Evolutionary conservation across 2,888 invertebrate species (phyloP), one percentile per base, ranked within the genome.

Genomic region (Zygaena filipendulae): DNA sequence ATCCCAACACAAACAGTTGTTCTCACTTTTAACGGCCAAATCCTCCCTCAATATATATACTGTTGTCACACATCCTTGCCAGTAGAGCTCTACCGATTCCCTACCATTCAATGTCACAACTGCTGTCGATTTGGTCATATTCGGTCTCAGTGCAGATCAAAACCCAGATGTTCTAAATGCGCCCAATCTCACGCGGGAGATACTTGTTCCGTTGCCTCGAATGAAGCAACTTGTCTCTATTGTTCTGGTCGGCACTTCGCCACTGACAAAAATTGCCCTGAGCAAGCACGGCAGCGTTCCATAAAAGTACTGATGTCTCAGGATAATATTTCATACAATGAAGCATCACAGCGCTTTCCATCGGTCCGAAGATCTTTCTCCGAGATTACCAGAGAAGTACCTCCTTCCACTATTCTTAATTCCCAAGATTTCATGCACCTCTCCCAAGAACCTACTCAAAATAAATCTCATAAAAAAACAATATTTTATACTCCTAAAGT

Each of bases 51-150:
- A 1, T 23, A 16, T n/a, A 11, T 38, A 4, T 40, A 10, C n/a
- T 30, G 19, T 7, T 37, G 9, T 7, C 23, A 32, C 13, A 28
- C 19, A 1, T 25, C 33, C 2, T 6, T 38, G 0, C 24, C 27
- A 3, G 39, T 42, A 0, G 36, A 36, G n/a, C 11, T 13, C 8
- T 36, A 40, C 4, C 14, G 11, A 9, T 19, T 35, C 3, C 41
- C 43, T 0, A 40, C 37, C 3, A 39, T 41, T 2, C 37, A 36
- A 10, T 42, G 40, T 12, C 11, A 21, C 1, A 35, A 30, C 2
- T 47, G 43, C 18, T 45, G 42, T 13, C 26, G 39, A 1, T 47
- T 36, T 28, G 47, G 44, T 2, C 45, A 45, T 11, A 28, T 33
- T 2, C 35, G 34, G 16, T 11, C 27, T 2, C 36, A 40, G n/a